phyloP scores from a whole-genome alignment of 2,113 vertebrate genomes.

The Amphilophus citrinellus region DNA sequence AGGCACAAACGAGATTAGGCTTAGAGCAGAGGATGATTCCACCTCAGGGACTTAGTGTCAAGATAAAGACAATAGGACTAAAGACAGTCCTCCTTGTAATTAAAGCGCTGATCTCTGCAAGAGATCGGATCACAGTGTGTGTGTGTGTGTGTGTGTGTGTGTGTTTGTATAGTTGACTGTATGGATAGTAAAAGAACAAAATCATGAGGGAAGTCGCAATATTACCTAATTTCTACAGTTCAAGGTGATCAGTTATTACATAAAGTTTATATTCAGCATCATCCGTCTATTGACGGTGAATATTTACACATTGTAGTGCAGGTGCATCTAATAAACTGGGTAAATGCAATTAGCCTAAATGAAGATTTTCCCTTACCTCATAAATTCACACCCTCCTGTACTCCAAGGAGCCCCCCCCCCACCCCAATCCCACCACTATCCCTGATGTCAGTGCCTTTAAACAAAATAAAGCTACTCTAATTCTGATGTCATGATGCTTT shows the following conservation, averaged over 20 bases:
- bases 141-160: neutral
- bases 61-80: slow-evolving; percentile 41
- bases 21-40: slow-evolving; percentile 61
- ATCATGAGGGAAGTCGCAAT: neutral
- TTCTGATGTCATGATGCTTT: neutral
- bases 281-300: neutral
- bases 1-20: slow-evolving; percentile 71
- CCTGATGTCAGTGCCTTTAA: slow-evolving; percentile 14
- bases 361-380: neutral
- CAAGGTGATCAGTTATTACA: neutral
- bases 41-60: slow-evolving; percentile 48
- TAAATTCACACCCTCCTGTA: neutral
- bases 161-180: neutral
- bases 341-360: neutral
- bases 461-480: neutral
- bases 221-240: neutral
- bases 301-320: neutral
- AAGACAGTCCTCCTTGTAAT: slow-evolving; percentile 63
- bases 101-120: slow-evolving; percentile 48
- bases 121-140: slow-evolving; percentile 29
- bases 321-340: no score
- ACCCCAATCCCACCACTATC: neutral
- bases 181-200: neutral
- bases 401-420: neutral
- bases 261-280: neutral